Evolutionary conservation across 1,140 invertebrate species (phyloP), one percentile per base, ranked within the genome.

Genomic region (Ceratina japonica): DNA sequence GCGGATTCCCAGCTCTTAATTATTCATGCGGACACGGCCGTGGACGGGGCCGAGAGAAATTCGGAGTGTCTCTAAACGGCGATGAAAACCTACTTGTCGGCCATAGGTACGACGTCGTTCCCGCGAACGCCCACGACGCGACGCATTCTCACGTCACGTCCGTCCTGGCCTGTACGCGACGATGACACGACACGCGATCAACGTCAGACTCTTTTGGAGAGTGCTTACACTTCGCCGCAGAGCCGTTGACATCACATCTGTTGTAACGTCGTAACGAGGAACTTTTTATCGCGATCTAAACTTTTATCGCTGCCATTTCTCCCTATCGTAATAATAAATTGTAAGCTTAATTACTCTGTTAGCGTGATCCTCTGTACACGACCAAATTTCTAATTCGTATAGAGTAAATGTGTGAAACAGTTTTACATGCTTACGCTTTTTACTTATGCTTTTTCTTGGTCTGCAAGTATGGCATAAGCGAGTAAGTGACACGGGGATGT

Each of bases 1-100:
- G 64, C 65, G 3, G n/a, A 51, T 24, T 62, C 58, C 56, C 65
- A 24, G 65, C 76, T 72, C 76, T 79, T 79, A 79, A 79, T 79
- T 79, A 79, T 79, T 79, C 76, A 73, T 58, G 69, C 51, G 69
- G 58, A 56, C 59, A 31, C 27, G 18, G 52, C n/a, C 49, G 27
- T 63, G 20, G 18, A 71, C 24, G 75, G 27, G n/a, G n/a, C 20
- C 59, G 62, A 74, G 77, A 52, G 16, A 79, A 79, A 74, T 79
- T 79, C 37, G 71, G 63, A 15, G 70, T 15, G 70, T 7, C 22
- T 65, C 77, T 66, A 59, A 79, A 58, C 77, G 54, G 37, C 51
- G 77, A 31, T 74, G 77, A 79, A 74, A 73, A 71, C n/a, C 52
- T 1, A 37, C 62, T 71, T 65, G 65, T 62, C 49, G 61, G 15